These are phyloP conservation scores for Vanessa tameamea DNA, from an alignment of 1,140 invertebrate species.

Conservation along the genomic window DNA sequence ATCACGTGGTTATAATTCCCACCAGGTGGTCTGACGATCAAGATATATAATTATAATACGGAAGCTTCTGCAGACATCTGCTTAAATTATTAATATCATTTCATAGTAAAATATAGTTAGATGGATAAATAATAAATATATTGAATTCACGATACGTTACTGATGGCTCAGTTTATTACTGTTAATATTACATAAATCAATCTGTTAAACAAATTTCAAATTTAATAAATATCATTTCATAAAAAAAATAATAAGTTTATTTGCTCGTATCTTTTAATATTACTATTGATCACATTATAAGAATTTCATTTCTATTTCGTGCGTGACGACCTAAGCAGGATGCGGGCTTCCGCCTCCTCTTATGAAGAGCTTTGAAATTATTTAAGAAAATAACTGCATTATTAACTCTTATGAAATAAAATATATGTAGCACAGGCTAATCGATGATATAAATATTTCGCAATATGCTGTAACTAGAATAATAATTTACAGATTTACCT, in stretches of 20 bases:
- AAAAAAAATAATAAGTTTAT: no score
- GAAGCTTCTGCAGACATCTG: constrained; percentile 4
- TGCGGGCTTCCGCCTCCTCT: constrained; percentile 28
- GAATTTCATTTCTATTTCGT: constrained; percentile 20
- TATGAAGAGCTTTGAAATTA: constrained; percentile 12
- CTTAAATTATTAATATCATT: neutral
- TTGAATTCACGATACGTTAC: no score
- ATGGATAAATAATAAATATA: neutral
- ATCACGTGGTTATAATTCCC: constrained; percentile 16
- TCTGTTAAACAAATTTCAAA: no score
- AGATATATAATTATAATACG: constrained; percentile 21
- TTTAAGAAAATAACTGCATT: constrained; percentile 13
- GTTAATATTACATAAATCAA: no score
- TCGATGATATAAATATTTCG: neutral
- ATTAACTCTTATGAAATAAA: neutral
- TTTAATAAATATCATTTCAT: no score
- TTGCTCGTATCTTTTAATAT: neutral
- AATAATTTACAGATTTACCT: no score
- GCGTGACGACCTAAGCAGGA: constrained; percentile 16
- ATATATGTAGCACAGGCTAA: no score
- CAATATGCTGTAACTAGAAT: no score
- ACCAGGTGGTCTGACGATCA: constrained; percentile 26
- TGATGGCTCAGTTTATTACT: no score
- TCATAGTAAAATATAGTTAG: neutral
- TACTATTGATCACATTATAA: constrained; percentile 10